Evolutionary conservation across 1,140 invertebrate genomes (phyloP).

Genomic region (Argopecten irradians): DNA sequence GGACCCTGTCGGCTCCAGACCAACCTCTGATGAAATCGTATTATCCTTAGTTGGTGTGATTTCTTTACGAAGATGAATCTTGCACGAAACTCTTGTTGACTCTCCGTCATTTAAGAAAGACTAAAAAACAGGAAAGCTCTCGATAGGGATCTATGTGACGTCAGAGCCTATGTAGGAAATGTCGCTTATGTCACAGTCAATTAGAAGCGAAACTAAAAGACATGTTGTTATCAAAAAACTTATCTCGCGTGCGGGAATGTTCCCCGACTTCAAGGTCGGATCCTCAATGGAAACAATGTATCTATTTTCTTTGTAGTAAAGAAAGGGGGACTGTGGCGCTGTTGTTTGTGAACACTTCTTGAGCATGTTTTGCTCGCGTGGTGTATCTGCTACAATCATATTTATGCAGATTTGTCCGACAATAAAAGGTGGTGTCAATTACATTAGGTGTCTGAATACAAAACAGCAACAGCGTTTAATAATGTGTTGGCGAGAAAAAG

Average conservation of each 20-base stretch:
- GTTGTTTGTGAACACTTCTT: neutral
- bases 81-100: neutral
- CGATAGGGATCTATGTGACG: neutral
- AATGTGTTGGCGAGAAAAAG: no score
- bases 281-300: neutral
- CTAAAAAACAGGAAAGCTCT: neutral
- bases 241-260: neutral
- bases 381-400: neutral
- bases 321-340: neutral
- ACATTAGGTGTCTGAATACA: neutral
- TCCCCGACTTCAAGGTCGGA: neutral
- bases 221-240: neutral
- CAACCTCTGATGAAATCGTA: neutral
- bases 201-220: neutral
- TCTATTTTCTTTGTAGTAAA: neutral
- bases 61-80: neutral
- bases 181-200: neutral
- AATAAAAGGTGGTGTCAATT: neutral
- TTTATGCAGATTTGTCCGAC: neutral
- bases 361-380: neutral
- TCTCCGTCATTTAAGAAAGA: neutral
- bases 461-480: neutral
- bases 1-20: neutral
- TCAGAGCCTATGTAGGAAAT: neutral
- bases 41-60: neutral